Percentiles rank a stretch among this genome's conserved stretches.
Conservation (phyloP, 2,113 vertebrate genomes). For the Silurus asotus region DNA sequence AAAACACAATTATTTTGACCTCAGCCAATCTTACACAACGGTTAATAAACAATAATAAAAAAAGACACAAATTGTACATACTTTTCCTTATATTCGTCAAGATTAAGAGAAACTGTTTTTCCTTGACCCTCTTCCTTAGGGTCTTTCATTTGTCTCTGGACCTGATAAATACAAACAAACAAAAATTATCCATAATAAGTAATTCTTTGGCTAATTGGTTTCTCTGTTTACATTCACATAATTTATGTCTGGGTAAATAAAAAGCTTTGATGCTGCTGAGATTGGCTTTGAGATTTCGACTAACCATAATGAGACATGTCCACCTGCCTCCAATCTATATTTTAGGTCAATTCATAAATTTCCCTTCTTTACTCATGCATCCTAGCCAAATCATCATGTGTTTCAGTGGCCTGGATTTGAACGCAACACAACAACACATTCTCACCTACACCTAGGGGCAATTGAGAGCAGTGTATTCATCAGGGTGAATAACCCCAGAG, state of each 20-base stretch:
- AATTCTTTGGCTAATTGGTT: neutral
- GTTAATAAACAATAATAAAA: neutral
- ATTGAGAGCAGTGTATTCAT: neutral
- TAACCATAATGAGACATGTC: neutral
- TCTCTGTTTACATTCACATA: neutral
- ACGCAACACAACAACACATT: neutral
- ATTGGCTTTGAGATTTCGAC: neutral
- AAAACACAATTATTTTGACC: neutral
- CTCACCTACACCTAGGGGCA: neutral
- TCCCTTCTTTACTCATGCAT: neutral
- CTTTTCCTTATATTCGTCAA: conserved; percentile 72
- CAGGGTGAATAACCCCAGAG: neutral
- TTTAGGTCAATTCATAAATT: neutral
- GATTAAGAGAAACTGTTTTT: conserved; percentile 57
- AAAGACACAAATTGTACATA: conserved; percentile 46
- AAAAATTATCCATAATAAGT: neutral
- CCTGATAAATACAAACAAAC: conserved; percentile 49
- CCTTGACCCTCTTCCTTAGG: conserved; percentile 62
- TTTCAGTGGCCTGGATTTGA: neutral
- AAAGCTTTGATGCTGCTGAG: neutral
- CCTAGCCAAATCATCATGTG: neutral
- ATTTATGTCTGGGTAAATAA: neutral
- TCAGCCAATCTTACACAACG: neutral
- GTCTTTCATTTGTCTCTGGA: conserved; percentile 63
- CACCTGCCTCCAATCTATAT: neutral